Conservation (phyloP, 1,140 invertebrate species). For the Lepeophtheirus salmonis region DNA sequence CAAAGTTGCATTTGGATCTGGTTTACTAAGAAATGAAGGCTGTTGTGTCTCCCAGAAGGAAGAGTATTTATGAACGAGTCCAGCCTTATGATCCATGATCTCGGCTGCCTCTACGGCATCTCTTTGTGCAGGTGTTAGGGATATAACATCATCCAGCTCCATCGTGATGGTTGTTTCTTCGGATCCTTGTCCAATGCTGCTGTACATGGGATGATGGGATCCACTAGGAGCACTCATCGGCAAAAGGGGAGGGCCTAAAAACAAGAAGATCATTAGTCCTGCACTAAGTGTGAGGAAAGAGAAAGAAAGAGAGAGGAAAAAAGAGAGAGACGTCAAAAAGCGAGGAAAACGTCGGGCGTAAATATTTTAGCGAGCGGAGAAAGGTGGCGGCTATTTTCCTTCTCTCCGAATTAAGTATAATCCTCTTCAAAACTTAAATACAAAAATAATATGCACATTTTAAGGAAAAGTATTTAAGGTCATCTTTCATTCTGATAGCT, state of each 20-base stretch:
- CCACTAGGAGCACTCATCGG: neutral
- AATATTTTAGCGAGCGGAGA: neutral
- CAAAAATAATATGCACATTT: no score
- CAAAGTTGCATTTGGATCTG: neutral
- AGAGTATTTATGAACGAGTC: neutral
- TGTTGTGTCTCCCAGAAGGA: neutral
- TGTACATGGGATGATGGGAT: neutral
- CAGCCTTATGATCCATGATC: neutral
- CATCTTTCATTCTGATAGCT: no score
- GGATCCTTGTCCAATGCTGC: neutral
- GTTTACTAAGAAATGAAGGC: neutral
- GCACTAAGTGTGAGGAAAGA: no score
- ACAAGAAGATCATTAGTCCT: no score
- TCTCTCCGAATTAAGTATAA: no score
- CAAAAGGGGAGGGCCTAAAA: neutral
- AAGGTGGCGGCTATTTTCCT: no score
- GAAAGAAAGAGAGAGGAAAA: neutral
- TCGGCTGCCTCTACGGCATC: neutral
- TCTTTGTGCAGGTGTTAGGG: no score
- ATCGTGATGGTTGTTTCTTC: neutral
- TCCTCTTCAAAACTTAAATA: no score
- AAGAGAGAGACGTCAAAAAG: neutral
- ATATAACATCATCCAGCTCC: neutral
- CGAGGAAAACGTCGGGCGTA: neutral
- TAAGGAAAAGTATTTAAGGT: no score